Conservation (phyloP, 2,888 invertebrate species). For the Ganaspis brasiliensis region DNA sequence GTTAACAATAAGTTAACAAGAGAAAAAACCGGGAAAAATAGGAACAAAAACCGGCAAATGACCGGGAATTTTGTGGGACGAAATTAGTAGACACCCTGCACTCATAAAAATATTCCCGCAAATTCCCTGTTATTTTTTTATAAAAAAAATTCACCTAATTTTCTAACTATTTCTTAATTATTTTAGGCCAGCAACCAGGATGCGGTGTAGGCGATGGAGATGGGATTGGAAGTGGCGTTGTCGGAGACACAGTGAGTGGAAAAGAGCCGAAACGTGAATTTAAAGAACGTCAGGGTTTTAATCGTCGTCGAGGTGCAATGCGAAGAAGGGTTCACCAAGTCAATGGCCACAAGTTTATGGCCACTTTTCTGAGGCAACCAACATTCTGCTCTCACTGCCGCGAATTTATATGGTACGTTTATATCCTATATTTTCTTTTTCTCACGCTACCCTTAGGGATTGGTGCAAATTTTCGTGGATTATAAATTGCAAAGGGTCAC, state of each 20-base stretch:
- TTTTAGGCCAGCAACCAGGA: constrained; percentile 73
- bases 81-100: too few species aligned
- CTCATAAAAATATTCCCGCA: too few species aligned
- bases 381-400: constrained; percentile 99
- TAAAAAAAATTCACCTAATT: background rate
- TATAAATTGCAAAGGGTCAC: constrained; percentile 15
- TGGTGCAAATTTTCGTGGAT: constrained; percentile 39
- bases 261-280: constrained; percentile 90
- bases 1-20: too few species aligned
- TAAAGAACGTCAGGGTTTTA: constrained; percentile 97
- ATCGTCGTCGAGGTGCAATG: constrained; percentile 98
- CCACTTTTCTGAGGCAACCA: constrained; percentile 98
- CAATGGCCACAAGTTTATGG: constrained; percentile 99
- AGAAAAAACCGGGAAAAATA: too few species aligned
- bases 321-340: constrained; percentile 98
- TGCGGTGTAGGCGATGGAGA: constrained; percentile 73
- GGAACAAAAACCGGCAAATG: too few species aligned
- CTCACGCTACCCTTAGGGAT: constrained; percentile 25
- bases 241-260: constrained; percentile 80
- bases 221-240: constrained; percentile 67
- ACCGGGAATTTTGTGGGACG: too few species aligned
- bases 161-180: constrained; percentile 42
- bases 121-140: too few species aligned
- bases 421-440: constrained; percentile 17
- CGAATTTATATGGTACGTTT: constrained; percentile 97